A percentile compares a stretch with the other conserved stretches of the same genome.
Conservation (phyloP, 2,797 vertebrate species). For the Esox masquinongy region DNA sequence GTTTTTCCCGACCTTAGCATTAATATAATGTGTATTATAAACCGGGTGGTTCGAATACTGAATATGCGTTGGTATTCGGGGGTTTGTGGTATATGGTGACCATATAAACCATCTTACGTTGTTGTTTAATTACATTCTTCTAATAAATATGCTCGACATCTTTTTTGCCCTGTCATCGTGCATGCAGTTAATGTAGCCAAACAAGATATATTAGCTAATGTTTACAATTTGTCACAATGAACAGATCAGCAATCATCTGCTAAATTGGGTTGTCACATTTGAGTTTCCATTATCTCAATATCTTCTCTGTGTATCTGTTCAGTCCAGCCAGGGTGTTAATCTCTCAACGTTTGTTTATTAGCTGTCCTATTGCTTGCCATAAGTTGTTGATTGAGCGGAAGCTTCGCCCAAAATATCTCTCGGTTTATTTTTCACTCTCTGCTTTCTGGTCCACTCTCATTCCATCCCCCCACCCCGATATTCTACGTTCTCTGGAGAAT, state of each 20-base stretch:
- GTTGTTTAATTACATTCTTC: not conserved
- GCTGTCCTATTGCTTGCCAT: slow-evolving; percentile 46
- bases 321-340: slow-evolving; percentile 8
- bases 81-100: too few species aligned
- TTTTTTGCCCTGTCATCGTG: not conserved
- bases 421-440: not conserved
- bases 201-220: not conserved
- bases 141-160: not conserved
- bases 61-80: too few species aligned
- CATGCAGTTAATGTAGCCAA: not conserved
- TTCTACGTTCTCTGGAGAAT: slow-evolving; percentile 12
- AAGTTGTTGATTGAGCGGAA: slow-evolving; percentile 67
- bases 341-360: slow-evolving; percentile 61
- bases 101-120: too few species aligned
- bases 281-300: not conserved
- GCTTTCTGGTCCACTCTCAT: not conserved
- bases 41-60: too few species aligned
- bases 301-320: not conserved
- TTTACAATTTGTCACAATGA: slow-evolving; percentile 1
- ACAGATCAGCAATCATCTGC: not conserved
- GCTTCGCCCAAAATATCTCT: slow-evolving; percentile 49
- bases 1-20: not conserved
- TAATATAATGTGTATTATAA: not conserved
- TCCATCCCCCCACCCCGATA: slow-evolving; percentile 28
- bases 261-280: not conserved